Conservation (phyloP, 2,888 invertebrate species). For the Eupithecia insigniata region DNA sequence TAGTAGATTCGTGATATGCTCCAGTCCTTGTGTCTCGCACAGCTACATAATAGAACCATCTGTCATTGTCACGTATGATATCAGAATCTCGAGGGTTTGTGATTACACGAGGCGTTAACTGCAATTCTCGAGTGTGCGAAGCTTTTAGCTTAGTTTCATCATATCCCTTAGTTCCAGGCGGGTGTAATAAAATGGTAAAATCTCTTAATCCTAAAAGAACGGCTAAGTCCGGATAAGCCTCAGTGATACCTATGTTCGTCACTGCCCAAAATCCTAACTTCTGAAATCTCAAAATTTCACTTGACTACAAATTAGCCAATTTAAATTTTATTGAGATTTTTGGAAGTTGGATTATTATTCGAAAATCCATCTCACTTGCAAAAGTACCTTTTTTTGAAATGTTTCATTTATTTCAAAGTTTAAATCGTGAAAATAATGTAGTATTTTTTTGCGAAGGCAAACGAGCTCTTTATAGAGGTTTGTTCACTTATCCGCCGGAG, state of each 20-base stretch:
- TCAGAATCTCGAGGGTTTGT: slow-evolving; percentile 29
- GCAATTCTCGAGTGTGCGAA: slow-evolving; percentile 11
- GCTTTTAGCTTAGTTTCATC: background rate
- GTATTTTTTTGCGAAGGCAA: slow-evolving; percentile 6
- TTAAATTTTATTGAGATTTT: background rate
- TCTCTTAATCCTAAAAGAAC: background rate
- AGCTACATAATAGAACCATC: slow-evolving; percentile 46
- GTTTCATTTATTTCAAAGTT: background rate
- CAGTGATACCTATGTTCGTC: background rate
- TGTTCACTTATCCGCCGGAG: slow-evolving; percentile 35
- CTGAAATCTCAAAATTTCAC: too few species aligned
- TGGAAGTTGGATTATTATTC: background rate
- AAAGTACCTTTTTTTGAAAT: background rate
- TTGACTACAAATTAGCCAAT: background rate
- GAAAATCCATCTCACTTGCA: background rate
- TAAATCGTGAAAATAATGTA: background rate
- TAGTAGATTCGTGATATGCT: slow-evolving; percentile 5
- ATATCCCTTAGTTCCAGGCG: slow-evolving; percentile 2
- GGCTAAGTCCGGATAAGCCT: background rate
- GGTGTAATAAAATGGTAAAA: background rate
- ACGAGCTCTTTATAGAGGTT: slow-evolving; percentile 48
- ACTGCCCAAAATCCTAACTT: background rate
- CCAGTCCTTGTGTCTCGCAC: slow-evolving; percentile 7
- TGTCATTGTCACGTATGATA: slow-evolving; percentile 49
- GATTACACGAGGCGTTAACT: slow-evolving; percentile 14